Percentiles rank a stretch among this genome's conserved stretches.
phyloP scores from a whole-genome alignment of 2,888 invertebrate genomes.

The Perithous albicinctus region DNA sequence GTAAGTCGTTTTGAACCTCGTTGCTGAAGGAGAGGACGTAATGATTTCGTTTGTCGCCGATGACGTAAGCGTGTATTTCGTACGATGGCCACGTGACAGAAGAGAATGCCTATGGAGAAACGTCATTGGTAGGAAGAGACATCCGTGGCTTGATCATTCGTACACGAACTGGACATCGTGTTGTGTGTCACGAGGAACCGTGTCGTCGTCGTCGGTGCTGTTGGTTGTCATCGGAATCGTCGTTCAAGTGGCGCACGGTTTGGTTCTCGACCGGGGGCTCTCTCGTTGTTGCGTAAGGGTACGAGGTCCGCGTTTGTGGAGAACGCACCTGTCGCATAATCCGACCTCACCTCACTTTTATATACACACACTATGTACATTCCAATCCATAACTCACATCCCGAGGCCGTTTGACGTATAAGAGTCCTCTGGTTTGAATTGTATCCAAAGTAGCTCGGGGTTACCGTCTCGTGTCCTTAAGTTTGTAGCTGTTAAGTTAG shows the following conservation, averaged over 20 bases:
- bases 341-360: conserved; percentile 52
- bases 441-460: neutral
- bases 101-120: conserved; percentile 17
- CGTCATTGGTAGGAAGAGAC: conserved; percentile 33
- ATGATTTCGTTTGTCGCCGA: conserved; percentile 19
- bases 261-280: conserved; percentile 37
- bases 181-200: conserved; percentile 34
- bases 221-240: neutral
- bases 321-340: conserved; percentile 67
- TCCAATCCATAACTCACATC: conserved; percentile 43
- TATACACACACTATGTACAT: neutral
- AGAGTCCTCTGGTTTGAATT: conserved; percentile 27
- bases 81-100: conserved; percentile 2
- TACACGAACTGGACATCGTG: conserved; percentile 21
- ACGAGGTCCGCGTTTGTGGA: conserved; percentile 65
- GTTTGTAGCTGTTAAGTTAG: neutral
- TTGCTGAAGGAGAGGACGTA: conserved; percentile 4
- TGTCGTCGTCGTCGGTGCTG: neutral
- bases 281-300: conserved; percentile 73
- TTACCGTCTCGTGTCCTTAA: neutral
- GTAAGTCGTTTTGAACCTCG: conserved; percentile 65
- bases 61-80: conserved; percentile 51
- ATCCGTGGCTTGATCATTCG: neutral
- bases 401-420: conserved; percentile 35
- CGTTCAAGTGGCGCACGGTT: neutral